These are phyloP conservation scores for Drosophila nr. medialis DNA, from an alignment of 2,888 invertebrate genomes.

Conservation along the genomic window DNA sequence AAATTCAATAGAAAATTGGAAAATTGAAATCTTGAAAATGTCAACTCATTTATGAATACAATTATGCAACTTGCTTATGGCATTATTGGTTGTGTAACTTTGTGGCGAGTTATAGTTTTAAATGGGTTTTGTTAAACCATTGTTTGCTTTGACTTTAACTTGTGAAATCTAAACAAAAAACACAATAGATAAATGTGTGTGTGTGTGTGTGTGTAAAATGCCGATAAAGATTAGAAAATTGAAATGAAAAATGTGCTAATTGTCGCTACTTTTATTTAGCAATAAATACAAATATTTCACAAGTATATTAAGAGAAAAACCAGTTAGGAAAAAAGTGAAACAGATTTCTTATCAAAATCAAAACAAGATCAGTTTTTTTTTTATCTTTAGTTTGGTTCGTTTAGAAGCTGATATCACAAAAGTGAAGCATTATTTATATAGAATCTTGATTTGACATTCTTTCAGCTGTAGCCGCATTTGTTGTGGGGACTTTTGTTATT, in stretches of 20 bases:
- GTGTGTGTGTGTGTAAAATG: not conserved
- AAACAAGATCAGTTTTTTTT: not conserved
- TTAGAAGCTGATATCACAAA: not conserved
- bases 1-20: no score
- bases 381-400: not conserved
- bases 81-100: not conserved
- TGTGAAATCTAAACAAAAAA: not conserved
- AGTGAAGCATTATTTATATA: slow-evolving; percentile 6
- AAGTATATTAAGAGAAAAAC: not conserved
- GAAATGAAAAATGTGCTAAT: not conserved
- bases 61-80: not conserved
- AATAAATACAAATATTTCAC: not conserved
- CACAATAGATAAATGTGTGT: not conserved
- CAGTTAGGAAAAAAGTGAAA: not conserved
- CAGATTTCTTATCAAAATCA: not conserved
- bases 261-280: not conserved
- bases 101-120: not conserved
- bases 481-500: slow-evolving; percentile 10
- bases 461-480: not conserved
- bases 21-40: not conserved
- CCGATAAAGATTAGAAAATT: not conserved
- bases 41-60: not conserved
- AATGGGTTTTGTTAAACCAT: not conserved
- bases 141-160: not conserved
- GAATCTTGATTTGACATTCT: slow-evolving; percentile 21